phyloP scores from a whole-genome alignment of 2,797 vertebrate genomes.

The Amniataba percoides region DNA sequence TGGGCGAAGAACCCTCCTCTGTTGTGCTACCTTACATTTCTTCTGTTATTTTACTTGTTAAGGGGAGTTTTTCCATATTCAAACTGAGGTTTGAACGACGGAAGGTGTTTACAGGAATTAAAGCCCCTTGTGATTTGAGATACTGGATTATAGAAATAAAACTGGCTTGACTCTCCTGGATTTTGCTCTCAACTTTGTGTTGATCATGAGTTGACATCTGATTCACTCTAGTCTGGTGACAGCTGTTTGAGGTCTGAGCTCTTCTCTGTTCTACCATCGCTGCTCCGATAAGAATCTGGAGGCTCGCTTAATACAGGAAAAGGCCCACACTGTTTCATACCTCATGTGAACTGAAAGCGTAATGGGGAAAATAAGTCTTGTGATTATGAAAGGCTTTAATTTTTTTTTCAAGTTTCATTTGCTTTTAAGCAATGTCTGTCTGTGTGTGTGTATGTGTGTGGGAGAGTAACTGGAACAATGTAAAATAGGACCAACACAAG shows the following conservation, averaged over 20 bases:
- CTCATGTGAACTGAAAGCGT: background rate
- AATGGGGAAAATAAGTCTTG: background rate
- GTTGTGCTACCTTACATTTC: too few relatives aligned
- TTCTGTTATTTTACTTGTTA: too few relatives aligned
- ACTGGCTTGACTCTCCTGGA: too few relatives aligned
- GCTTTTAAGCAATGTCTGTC: background rate
- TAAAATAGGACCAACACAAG: background rate
- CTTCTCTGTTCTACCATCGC: background rate
- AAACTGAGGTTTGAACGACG: too few relatives aligned
- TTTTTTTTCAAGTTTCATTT: background rate
- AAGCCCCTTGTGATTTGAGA: too few relatives aligned
- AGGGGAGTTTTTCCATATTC: too few relatives aligned
- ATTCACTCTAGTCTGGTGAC: conserved; percentile 1
- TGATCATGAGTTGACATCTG: background rate
- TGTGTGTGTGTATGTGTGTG: background rate
- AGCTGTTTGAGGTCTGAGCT: background rate
- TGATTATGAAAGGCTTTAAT: background rate
- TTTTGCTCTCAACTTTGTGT: background rate
- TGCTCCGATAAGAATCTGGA: background rate
- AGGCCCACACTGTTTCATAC: background rate
- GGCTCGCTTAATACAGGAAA: too few relatives aligned
- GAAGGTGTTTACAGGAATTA: too few relatives aligned
- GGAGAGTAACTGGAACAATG: conserved; percentile 1
- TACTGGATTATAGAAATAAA: too few relatives aligned
- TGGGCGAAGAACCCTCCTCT: too few relatives aligned